phyloP scores from a whole-genome alignment of 2,797 vertebrate genomes.

The Heteromormyrus szaboi region DNA sequence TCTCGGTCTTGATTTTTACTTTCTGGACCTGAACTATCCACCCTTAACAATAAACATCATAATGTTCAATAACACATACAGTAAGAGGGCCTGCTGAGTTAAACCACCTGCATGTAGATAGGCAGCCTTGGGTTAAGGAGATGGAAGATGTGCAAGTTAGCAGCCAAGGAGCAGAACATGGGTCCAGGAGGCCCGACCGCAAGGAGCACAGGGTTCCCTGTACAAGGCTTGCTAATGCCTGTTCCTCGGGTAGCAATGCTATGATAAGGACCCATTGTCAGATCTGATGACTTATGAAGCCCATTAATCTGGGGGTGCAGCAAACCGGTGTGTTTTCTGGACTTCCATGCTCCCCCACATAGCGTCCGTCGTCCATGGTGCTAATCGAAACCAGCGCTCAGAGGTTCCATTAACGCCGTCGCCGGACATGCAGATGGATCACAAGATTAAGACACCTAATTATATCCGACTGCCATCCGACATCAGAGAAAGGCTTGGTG shows the following conservation, averaged over 20 bases:
- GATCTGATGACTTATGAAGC: neutral
- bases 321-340: neutral
- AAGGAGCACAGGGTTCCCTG: neutral
- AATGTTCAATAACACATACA: neutral
- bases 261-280: neutral
- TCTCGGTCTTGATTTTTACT: neutral
- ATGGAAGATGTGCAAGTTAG: neutral
- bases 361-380: neutral
- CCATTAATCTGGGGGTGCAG: neutral
- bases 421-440: constrained; percentile 15
- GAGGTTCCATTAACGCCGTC: neutral
- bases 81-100: neutral
- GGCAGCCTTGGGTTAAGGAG: neutral
- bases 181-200: neutral
- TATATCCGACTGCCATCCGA: constrained; percentile 2
- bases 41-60: neutral
- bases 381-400: neutral
- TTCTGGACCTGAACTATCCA: neutral
- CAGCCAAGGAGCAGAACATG: neutral
- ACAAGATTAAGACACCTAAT: constrained; percentile 8
- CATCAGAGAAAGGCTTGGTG: constrained; percentile 7
- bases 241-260: neutral
- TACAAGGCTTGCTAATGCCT: neutral
- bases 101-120: neutral
- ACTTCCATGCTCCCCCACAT: neutral